Base-by-base conservation (phyloP, 2,113 vertebrate genomes). In the Hystrix brachyura region DNA sequence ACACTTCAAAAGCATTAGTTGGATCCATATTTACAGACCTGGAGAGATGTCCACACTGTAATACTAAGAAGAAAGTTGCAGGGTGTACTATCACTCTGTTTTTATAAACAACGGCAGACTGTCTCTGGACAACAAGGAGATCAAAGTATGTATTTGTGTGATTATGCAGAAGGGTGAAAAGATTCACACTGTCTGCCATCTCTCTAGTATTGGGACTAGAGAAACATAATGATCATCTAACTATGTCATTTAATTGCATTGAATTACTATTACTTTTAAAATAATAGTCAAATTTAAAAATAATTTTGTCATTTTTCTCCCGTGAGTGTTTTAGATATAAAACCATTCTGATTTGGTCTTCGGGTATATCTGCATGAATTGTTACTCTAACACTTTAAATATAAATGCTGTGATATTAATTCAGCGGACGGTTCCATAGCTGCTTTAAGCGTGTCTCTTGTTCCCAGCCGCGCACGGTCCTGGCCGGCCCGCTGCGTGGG, bases 251-350 rank as follows among this genome's bases (percentile, higher is more conserved):
- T 79, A 55, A 13, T 78, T 86, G 64, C 9, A 88, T 21, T 43
- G 55, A 72, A 46, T 87, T 51, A 91, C 5, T 55, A 55, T 89
- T 82, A 10, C 14, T 94, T 94, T 82, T 76, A 82, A 55, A 81
- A 72, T 46, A 89, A 21, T 17, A 53, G 69, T 53, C 14, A 79
- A 80, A 71, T 71, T 32, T 15, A 60, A 60, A 69, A 55, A 19
- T 21, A 46, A 57, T 69, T 79, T 72, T 13, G 53, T 83, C 23
- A 64, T 55, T 71, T 83, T 94, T 64, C 67, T 89, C 5, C 19
- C 55, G 5, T 71, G 43, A 34, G 83, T 4, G 17, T 80, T 65
- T 64, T 74, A 21, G 21, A 14, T 32, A 25, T n/a, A 64, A 82
- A 90, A 8, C 43, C 53, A 83, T 46, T 72, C 53, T 83, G 29